Base-by-base conservation (phyloP, 2,113 vertebrate genomes). In the Ageneiosus marmoratus region DNA sequence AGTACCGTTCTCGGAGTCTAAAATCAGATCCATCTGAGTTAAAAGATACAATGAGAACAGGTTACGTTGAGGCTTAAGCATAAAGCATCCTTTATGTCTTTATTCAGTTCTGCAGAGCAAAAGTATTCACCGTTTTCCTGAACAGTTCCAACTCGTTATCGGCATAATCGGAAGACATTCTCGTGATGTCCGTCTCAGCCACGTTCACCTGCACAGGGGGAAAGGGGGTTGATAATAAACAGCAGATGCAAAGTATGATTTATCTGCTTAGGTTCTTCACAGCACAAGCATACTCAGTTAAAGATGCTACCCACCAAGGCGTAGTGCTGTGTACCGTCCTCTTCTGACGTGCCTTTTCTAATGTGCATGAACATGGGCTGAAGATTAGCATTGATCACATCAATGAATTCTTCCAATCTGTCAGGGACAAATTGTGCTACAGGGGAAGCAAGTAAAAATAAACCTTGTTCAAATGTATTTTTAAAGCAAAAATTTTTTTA, bases 141-240 rank as follows among this genome's bases (percentile, higher is more conserved):
- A 99, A 99, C 70, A 99, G 89, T 87, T 99, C 98, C 79, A 99
- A 88, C 79, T 99, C 98, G n/a, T 92, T 97, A 89, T 98, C 98
- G 0, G 96, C 91, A 83, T 97, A 99, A 93, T 98, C 96, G 4
- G 95, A 95, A 0, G 97, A 95, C 97, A 99, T 96, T 90, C 95
- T 95, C 77, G 97, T 97, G 87, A 98, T 48, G 37, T 96, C 93
- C 0, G 95, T 98, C 83, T 97, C 94, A 0, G 95, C 93, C 90
- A 95, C 93, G 89, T 98, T 99, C 60, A 99, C 96, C 98, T 99
- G 89, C 5, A 83, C 37, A 56, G 81, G 37, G 8, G 7, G 37
- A 67, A 22, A n/a, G n/a, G n/a, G n/a, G n/a, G n/a, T n/a, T 60
- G 27, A 22, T 0, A 13, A 44, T 24, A 29, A 55, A 32, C 18